Base-by-base conservation (phyloP, 2,888 invertebrate species). In the Lepidonotus clava region DNA sequence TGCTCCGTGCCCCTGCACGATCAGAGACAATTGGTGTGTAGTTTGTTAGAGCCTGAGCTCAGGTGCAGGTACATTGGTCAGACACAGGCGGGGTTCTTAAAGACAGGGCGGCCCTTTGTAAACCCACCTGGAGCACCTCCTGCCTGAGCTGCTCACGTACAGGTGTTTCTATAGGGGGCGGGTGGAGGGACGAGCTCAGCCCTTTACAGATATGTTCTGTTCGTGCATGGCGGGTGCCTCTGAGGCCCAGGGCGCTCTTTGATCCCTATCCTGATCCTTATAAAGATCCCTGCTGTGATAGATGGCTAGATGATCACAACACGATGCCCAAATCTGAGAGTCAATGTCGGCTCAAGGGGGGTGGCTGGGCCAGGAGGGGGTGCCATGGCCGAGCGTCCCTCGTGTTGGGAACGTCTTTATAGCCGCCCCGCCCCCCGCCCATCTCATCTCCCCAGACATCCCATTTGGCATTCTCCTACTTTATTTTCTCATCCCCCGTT, bases 261-360 rank as follows among this genome's bases (percentile, higher is more conserved):
- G 32, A 80, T 80, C 80, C 76, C 38, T 21, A 6, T n/a, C 76
- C 38, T 80, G 80, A 41, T 80, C 80, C 80, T 51, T 80, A 51
- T 51, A 80, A 41, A 24, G 80, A 46, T 46, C 46, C 24, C 6
- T n/a, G 46, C 80, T 14, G 51, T 80, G 80, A 80, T 80, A 80
- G 80, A 80, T 80, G 51, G 80, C 4, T 24, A 51, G 80, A 46
- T 80, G 80, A 80, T 80, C 80, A 80, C 80, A 80, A 80, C 80
- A 80, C 34, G 80, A 80, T 80, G 80, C 21, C 80, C 80, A 46
- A 80, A 80, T 80, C 80, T 80, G 80, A 46, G 80, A 80, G 80
- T 46, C 80, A 46, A 41, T 80, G 46, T 41, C 41, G 28, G 11
- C 46, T 34, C 46, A 32, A 6, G 46, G 46, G 80, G 51, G 46